Evolutionary conservation across 2,888 invertebrate genomes (phyloP), one percentile per base, ranked within the genome.

Genomic region (Torymus aiolomorphi): DNA sequence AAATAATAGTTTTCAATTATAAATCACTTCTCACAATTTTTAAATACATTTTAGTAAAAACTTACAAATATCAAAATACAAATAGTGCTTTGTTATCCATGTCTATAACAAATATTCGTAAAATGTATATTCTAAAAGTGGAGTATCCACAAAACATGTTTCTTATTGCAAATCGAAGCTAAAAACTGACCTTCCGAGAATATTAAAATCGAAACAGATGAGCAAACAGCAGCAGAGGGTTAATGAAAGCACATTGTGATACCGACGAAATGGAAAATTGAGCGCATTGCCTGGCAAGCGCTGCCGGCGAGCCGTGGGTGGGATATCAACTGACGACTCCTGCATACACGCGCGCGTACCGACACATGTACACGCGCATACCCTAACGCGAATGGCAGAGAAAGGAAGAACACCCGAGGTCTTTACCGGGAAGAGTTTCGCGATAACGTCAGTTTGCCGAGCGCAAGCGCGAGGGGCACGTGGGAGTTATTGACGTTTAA

Each of bases 401-500:
- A 31, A 3, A 20, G 14, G 20, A 11, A 12, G 24, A 62, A 62
- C 20, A 24, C 11, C 14, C 24, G 51, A 31, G 51, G 57, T 51
- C n/a, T 76, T 67, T 59, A 52, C 75, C 31, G 67, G 74, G 42
- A 66, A 49, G 67, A 66, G 16, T 67, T 56, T 24, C 14, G 57
- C 51, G 76, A 69, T 76, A 76, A 69, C 76, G 76, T 76, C 76
- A 42, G 31, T 52, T 42, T 42, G 42, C 42, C 42, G 42, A 42
- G 42, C n/a, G 51, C 49, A 56, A 71, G 70, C 70, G 42, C 56
- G 62, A 62, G 76, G 20, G 54, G 42, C 63, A 42, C 42, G 42
- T 42, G 42, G 42, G 65, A 71, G 65, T 77, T 77, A 77, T 77
- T 66, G 77, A 77, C 71, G 71, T 71, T 77, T 66, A 71, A 77